Evolutionary conservation across 2,888 invertebrate species (phyloP).

Genomic region (Arge pagana): DNA sequence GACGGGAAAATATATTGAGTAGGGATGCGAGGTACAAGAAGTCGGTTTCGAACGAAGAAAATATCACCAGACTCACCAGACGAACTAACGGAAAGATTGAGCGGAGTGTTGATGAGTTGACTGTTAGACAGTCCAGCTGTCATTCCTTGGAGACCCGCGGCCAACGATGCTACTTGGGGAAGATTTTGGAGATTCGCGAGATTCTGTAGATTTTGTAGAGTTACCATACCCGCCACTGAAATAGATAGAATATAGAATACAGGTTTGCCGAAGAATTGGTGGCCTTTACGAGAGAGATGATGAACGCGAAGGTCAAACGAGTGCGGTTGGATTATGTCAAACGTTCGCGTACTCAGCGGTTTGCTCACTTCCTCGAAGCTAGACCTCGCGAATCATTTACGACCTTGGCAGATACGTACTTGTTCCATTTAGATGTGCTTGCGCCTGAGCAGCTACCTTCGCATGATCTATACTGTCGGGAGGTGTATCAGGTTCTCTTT

Average conservation of each 20-base stretch:
- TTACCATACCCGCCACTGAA: slow-evolving; percentile 74
- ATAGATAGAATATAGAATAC: slow-evolving; percentile 43
- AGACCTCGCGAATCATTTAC: too few species aligned
- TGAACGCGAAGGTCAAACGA: too few species aligned
- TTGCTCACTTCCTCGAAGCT: too few species aligned
- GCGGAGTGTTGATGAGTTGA: slow-evolving; percentile 77
- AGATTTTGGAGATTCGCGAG: slow-evolving; percentile 74
- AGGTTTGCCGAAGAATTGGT: slow-evolving; percentile 37
- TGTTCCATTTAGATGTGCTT: slow-evolving; percentile 68
- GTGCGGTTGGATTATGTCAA: too few species aligned
- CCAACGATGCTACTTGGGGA: slow-evolving; percentile 65
- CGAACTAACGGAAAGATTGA: slow-evolving; percentile 79
- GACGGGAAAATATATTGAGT: too few species aligned
- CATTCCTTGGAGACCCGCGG: slow-evolving; percentile 69
- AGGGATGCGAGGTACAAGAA: too few species aligned
- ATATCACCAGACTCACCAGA: slow-evolving; percentile 51
- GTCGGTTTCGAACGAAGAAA: too few species aligned
- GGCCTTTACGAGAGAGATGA: slow-evolving; percentile 8
- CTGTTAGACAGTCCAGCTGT: slow-evolving; percentile 61
- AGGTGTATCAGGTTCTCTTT: slow-evolving; percentile 49
- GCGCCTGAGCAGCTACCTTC: slow-evolving; percentile 60
- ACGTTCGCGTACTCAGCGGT: too few species aligned
- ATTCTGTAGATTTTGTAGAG: slow-evolving; percentile 79
- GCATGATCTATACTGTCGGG: slow-evolving; percentile 58
- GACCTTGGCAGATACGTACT: slow-evolving; percentile 68